Percentiles rank a stretch among this genome's conserved stretches.
Evolutionary conservation across 2,888 invertebrate species (phyloP).

Genomic region (Acrobasis suavella): DNA sequence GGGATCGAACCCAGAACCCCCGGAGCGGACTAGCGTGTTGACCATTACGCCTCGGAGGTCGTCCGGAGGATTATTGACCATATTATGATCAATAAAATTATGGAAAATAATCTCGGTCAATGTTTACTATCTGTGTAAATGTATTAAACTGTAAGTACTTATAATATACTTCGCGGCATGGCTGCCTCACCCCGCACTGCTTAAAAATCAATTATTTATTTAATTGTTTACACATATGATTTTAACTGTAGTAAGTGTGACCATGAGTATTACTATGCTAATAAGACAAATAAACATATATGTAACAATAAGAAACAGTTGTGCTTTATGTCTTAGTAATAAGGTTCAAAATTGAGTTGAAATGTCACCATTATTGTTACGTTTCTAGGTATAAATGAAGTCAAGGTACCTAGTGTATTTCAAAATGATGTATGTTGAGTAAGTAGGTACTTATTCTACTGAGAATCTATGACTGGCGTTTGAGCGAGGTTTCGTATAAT

Average conservation of each 20-base stretch:
- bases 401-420: neutral
- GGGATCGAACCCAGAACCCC: no score
- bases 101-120: no score
- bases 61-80: no score
- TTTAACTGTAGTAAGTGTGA: neutral
- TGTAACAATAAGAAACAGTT: neutral
- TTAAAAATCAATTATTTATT: neutral
- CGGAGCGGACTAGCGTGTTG: no score
- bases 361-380: neutral
- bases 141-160: no score
- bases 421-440: slow-evolving; percentile 1
- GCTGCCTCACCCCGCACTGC: neutral
- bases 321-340: neutral
- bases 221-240: slow-evolving; percentile 1
- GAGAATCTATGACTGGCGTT: neutral
- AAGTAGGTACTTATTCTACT: neutral
- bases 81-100: no score
- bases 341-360: neutral
- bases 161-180: neutral
- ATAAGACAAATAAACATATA: neutral
- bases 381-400: neutral
- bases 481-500: no score
- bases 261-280: neutral
- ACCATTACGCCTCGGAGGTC: no score
- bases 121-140: no score